Percentiles rank a stretch among this genome's conserved stretches.
Conservation (phyloP, 2,797 vertebrate species). For the Tamandua tetradactyla region DNA sequence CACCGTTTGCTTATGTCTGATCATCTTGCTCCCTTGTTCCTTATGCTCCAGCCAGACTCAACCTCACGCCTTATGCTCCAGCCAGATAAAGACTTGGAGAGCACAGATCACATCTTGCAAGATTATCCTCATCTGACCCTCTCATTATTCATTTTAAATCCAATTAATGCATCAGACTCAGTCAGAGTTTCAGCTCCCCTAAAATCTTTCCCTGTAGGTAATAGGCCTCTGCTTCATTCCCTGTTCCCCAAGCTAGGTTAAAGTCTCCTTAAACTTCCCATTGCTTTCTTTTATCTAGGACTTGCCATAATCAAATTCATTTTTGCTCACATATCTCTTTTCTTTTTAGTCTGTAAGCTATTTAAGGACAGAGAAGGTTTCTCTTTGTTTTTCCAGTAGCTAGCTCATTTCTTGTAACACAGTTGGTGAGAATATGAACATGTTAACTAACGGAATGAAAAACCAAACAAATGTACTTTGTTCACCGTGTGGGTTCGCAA, state of each 20-base stretch:
- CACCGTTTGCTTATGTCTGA: background rate
- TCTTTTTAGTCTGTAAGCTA: background rate
- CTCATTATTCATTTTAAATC: background rate
- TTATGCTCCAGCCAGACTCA: background rate
- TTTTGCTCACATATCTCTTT: background rate
- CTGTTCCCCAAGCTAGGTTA: background rate
- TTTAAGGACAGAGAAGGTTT: background rate
- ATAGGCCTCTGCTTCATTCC: background rate
- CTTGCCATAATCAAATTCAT: background rate
- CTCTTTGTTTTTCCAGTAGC: background rate
- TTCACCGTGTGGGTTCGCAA: background rate
- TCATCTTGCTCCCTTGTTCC: background rate
- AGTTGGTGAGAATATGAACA: background rate
- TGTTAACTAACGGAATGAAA: background rate
- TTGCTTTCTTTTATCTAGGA: background rate
- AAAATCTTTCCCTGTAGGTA: background rate
- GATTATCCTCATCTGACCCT: background rate
- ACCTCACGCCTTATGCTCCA: background rate
- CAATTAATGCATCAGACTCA: background rate
- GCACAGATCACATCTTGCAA: background rate
- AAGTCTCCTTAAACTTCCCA: background rate
- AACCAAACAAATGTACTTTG: too few species aligned
- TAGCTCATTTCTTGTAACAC: background rate
- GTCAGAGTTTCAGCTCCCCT: background rate
- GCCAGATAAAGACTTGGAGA: background rate